Evolutionary conservation across 1,140 invertebrate species (phyloP).

Genomic region (Drosophila bifasciata): DNA sequence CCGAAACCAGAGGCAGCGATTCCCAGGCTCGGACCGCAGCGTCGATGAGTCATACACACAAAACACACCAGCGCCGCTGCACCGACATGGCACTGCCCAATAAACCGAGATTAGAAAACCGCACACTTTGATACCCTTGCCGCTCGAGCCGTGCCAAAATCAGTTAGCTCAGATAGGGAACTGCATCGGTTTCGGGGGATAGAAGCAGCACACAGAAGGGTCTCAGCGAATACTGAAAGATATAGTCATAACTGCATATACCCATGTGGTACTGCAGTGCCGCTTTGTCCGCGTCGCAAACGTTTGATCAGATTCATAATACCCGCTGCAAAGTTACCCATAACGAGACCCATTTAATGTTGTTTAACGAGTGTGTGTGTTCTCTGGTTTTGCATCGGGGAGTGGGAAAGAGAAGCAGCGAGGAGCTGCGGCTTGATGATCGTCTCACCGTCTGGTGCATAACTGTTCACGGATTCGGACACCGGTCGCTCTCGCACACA

Average conservation of each 20-base stretch:
- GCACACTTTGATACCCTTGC: too few species aligned
- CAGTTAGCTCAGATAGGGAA: too few species aligned
- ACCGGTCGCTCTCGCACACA: slow-evolving; percentile 46
- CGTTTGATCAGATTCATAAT: too few species aligned
- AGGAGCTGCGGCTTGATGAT: slow-evolving; percentile 41
- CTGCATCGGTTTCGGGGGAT: too few species aligned
- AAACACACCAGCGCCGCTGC: not conserved
- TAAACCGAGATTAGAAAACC: too few species aligned
- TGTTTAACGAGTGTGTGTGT: slow-evolving; percentile 74
- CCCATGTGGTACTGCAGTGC: too few species aligned
- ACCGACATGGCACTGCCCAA: slow-evolving; percentile 21
- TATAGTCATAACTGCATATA: too few species aligned
- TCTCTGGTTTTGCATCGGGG: slow-evolving; percentile 7
- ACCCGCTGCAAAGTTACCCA: too few species aligned
- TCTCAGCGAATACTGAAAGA: too few species aligned
- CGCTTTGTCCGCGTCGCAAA: slow-evolving; percentile 6
- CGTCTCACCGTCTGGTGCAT: slow-evolving; percentile 64
- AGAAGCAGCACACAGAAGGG: too few species aligned
- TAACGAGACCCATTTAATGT: slow-evolving; percentile 80
- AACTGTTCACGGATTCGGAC: slow-evolving; percentile 62
- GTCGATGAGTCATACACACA: slow-evolving; percentile 38
- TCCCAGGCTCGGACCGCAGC: slow-evolving; percentile 19
- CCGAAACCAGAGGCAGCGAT: slow-evolving; percentile 27
- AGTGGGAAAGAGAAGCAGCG: not conserved
- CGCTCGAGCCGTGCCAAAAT: too few species aligned